Conservation (phyloP, 35 echinoderm and acorn worm species). For the Ophioderma brevispina region DNA sequence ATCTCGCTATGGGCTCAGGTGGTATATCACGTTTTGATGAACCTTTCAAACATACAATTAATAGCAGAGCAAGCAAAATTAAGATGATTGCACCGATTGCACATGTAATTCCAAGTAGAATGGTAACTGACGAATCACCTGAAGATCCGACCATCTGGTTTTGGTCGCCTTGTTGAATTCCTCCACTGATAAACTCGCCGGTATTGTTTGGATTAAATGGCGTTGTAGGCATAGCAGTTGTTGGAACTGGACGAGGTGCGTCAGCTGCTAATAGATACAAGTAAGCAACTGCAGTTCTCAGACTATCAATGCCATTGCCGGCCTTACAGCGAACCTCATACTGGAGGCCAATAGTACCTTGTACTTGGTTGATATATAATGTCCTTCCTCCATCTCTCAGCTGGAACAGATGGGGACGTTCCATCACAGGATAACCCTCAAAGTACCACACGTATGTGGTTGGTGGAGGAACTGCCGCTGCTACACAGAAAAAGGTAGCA, state of each 20-base stretch:
- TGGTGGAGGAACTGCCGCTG: constrained; percentile 45
- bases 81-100: constrained; percentile 36
- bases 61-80: constrained; percentile 26
- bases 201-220: background rate
- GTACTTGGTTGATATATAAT: constrained; percentile 24
- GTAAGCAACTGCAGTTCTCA: constrained; percentile 47
- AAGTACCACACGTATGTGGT: constrained; percentile 42
- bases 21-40: background rate
- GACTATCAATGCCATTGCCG: constrained; percentile 24
- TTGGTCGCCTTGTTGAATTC: background rate
- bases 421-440: constrained; percentile 57
- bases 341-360: background rate
- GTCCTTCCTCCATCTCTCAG: constrained; percentile 26
- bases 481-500: constrained; percentile 5
- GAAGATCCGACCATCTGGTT: background rate
- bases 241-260: background rate
- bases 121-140: constrained; percentile 12
- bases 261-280: constrained; percentile 20
- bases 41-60: constrained; percentile 34
- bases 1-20: background rate
- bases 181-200: background rate
- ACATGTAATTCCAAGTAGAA: constrained; percentile 41
- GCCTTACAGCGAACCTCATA: constrained; percentile 55
- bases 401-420: constrained; percentile 48
- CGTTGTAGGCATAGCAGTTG: background rate